Conservation (phyloP, 2,888 invertebrate genomes). For the Ophraella communa region DNA sequence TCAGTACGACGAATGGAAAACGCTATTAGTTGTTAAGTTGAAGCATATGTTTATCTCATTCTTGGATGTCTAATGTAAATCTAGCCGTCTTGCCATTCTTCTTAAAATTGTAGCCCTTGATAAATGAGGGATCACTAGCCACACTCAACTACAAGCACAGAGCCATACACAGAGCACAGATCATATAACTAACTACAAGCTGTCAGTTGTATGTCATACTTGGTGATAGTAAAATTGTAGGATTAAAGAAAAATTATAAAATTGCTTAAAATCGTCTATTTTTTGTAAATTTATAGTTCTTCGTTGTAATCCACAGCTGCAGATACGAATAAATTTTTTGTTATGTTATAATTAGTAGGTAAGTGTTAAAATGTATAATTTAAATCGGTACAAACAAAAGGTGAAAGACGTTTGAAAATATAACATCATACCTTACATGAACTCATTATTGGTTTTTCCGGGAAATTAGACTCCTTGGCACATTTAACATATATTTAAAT, state of each 20-base stretch:
- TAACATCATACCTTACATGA: slow-evolving; percentile 31
- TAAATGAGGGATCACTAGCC: too few relatives aligned
- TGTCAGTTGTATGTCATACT: slow-evolving; percentile 52
- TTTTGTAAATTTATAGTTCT: slow-evolving; percentile 55
- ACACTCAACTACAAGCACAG: too few relatives aligned
- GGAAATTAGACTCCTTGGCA: slow-evolving; percentile 20
- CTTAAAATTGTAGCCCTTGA: too few relatives aligned
- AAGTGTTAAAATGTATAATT: slow-evolving; percentile 42
- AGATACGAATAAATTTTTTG: slow-evolving; percentile 52
- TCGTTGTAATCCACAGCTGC: slow-evolving; percentile 47
- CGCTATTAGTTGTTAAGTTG: too few relatives aligned
- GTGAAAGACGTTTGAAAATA: slow-evolving; percentile 50
- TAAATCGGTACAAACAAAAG: slow-evolving; percentile 51
- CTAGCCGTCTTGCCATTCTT: too few relatives aligned
- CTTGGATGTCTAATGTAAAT: too few relatives aligned
- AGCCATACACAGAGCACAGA: too few relatives aligned
- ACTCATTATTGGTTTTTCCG: slow-evolving; percentile 29
- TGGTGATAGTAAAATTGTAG: slow-evolving; percentile 53
- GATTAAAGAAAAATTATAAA: slow-evolving; percentile 50
- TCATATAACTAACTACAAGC: slow-evolving; percentile 1
- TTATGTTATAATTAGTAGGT: slow-evolving; percentile 56
- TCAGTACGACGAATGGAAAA: too few relatives aligned
- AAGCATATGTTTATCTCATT: too few relatives aligned
- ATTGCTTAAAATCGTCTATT: slow-evolving; percentile 46
- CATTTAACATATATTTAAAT: slow-evolving; percentile 28